Conservation (phyloP, 92 coral and sea anemone species). For the Zoanthus gigantus region DNA sequence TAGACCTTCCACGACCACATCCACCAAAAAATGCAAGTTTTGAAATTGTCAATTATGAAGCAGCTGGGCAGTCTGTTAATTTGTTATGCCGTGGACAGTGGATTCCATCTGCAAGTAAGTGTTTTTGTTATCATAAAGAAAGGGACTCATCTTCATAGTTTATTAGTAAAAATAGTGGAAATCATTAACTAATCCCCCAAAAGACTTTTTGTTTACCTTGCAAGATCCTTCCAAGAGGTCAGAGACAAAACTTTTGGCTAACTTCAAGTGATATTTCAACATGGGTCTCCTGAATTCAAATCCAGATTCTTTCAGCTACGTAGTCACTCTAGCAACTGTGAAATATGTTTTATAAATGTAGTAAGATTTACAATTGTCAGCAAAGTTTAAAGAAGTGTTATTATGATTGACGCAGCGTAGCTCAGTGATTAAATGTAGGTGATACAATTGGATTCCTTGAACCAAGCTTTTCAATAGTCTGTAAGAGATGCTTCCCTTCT, state of each 20-base stretch:
- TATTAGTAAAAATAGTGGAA: not conserved
- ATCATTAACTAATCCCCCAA: not conserved
- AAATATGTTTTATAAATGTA: not conserved
- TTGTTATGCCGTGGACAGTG: constrained; percentile 10
- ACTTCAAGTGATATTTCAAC: too few species aligned
- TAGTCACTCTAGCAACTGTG: not conserved
- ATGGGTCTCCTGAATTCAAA: too few species aligned
- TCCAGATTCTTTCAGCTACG: too few species aligned
- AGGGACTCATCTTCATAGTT: not conserved
- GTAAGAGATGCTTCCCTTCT: too few species aligned
- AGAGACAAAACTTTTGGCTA: too few species aligned
- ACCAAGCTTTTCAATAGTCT: too few species aligned
- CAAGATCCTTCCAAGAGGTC: too few species aligned
- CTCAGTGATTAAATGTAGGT: too few species aligned
- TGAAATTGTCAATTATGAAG: constrained; percentile 8
- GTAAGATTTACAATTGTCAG: not conserved
- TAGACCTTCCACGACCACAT: constrained; percentile 42
- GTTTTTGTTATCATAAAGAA: not conserved
- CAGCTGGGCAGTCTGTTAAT: not conserved
- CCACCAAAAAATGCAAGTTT: constrained; percentile 23
- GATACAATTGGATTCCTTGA: too few species aligned
- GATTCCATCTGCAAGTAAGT: constrained; percentile 35
- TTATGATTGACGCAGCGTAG: too few species aligned
- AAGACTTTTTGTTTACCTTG: not conserved
- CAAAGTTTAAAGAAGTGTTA: too few species aligned